Base-by-base conservation (phyloP, 1,140 invertebrate genomes). In the Cydia pomonella region DNA sequence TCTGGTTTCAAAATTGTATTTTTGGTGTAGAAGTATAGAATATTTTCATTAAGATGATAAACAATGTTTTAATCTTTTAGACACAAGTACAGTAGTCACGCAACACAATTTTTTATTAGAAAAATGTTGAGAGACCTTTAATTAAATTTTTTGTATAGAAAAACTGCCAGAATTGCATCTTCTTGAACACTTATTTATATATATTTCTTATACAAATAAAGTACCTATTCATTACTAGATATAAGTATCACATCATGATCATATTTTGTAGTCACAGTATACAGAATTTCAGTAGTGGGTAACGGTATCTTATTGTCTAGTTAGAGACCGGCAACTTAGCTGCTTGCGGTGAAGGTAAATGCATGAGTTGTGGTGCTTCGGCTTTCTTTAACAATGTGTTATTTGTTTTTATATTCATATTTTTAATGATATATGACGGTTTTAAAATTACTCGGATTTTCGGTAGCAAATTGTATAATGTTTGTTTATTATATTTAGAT, bases 341-440 rank as follows among this genome's bases (percentile, higher is more conserved):
- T 76, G 88, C 88, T 87, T 85, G 83, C 82, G 87, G 88, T 88
- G 77, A 89, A 92, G 89, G 91, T 91, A 91, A 84, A 80, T 88
- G 91, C 91, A 91, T 92, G 90, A 63, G 74, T 81, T 83, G 82
- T 86, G 83, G 80, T 72, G 87, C 84, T 91, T 86, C 77, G 59
- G 69, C 75, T 80, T 77, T 84, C 50, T 29, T n/a, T 84, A 84
- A 80, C 77, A 81, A 72, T 73, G 75, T 82, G 75, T 83, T 33
- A 38, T 72, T 77, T 80, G 79, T 79, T 75, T 63, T 50, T 53
- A 44, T 75, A 76, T 66, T 66, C 59, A 73, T 69, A 25, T 69
- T 59, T 18, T 77, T 66, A 63, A 63, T 72, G 59, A 73, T 47
- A 18, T 18, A 73, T 63, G 75, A 73, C 47, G 72, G 13, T 33